Conservation (phyloP, 2,113 vertebrate species). For the Coryphaenoides rupestris region DNA sequence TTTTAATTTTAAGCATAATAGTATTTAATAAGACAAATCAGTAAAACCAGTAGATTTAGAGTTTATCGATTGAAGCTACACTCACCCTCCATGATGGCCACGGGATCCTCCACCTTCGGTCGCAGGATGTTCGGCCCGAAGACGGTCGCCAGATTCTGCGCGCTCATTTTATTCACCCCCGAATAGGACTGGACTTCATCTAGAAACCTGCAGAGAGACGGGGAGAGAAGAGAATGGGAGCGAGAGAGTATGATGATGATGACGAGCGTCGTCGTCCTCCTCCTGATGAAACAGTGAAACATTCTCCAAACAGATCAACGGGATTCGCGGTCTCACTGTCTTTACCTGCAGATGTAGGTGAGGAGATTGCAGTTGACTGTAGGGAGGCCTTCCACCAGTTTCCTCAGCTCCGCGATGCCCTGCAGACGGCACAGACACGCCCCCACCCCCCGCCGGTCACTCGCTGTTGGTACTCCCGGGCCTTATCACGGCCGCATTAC, state of each 20-base stretch:
- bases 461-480: too few species aligned
- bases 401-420: constrained; percentile 87
- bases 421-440: constrained; percentile 45
- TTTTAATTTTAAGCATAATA: too few species aligned
- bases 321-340: neutral
- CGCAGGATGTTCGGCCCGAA: constrained; percentile 96
- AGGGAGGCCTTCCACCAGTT: constrained; percentile 88
- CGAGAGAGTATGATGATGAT: too few species aligned
- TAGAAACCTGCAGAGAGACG: constrained; percentile 81
- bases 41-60: neutral
- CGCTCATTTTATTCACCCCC: constrained; percentile 97
- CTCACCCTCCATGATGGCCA: constrained; percentile 96
- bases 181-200: constrained; percentile 97
- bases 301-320: neutral
- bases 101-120: constrained; percentile 92
- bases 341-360: constrained; percentile 97
- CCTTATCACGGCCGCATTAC: too few species aligned
- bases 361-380: constrained; percentile 93
- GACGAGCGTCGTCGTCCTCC: too few species aligned
- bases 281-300: neutral
- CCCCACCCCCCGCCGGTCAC: too few species aligned
- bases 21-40: neutral
- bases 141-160: constrained; percentile 93
- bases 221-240: neutral
- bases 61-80: neutral